Conservation (phyloP, 2,797 vertebrate genomes). For the Anguilla marmorata region DNA sequence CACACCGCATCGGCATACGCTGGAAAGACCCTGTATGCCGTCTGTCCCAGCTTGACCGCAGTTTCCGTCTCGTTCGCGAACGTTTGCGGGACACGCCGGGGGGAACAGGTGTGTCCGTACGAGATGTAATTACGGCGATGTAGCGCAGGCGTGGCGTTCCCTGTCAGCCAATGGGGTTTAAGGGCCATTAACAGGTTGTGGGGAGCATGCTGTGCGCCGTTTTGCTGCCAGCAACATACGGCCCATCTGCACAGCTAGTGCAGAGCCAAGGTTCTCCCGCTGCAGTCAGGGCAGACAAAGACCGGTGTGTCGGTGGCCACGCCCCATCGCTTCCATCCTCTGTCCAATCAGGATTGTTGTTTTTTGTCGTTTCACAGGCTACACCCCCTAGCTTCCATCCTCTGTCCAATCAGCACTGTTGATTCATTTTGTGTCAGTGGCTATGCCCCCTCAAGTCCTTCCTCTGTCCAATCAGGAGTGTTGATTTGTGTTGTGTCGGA, state of each 20-base stretch:
- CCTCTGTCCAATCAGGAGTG: not conserved
- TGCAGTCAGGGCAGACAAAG: not conserved
- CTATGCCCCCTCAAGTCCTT: not conserved
- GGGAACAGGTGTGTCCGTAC: constrained; percentile 44
- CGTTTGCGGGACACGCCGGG: constrained; percentile 19
- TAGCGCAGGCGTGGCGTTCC: not conserved
- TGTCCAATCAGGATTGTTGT: not conserved
- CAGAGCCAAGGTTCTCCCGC: not conserved
- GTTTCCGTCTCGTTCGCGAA: not conserved
- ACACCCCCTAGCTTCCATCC: not conserved
- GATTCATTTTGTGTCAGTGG: not conserved
- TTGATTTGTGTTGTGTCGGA: not conserved
- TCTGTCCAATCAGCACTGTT: not conserved
- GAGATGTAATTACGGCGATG: not conserved
- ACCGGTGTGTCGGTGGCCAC: not conserved
- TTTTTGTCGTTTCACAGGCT: not conserved
- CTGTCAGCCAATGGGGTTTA: constrained; percentile 2
- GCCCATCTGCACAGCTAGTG: not conserved
- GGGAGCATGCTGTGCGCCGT: not conserved
- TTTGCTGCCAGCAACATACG: not conserved
- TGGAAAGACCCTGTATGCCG: not conserved
- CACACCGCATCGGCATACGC: not conserved
- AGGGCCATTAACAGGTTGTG: not conserved
- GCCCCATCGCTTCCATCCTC: not conserved
- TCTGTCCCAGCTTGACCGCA: not conserved